Percentiles rank a stretch among this genome's conserved stretches.
Conservation (phyloP, 2,797 vertebrate genomes). For the Protonibea diacanthus region DNA sequence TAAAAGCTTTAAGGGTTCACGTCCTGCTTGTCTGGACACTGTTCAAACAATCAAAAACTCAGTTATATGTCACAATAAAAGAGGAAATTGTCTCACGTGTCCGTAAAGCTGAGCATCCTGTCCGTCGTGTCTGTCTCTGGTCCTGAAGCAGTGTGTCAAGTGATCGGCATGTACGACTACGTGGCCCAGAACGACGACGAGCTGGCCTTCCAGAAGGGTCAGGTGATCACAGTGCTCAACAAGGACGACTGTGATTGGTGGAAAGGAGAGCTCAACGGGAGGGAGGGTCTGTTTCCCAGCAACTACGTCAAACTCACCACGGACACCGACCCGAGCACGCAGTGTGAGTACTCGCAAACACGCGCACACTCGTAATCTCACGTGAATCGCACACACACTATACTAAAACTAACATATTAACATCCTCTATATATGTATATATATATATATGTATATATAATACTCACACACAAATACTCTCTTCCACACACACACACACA, state of each 20-base stretch:
- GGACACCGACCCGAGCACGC: slow-evolving; percentile 97
- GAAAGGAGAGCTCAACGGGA: slow-evolving; percentile 96
- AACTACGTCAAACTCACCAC: slow-evolving; percentile 99
- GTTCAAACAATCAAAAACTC: no score
- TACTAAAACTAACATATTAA: slow-evolving; percentile 51
- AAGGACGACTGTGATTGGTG: slow-evolving; percentile 99
- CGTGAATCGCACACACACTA: slow-evolving; percentile 22
- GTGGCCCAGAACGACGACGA: slow-evolving; percentile 98
- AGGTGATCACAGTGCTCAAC: slow-evolving; percentile 97
- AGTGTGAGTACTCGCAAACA: slow-evolving; percentile 92
- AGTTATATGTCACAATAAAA: not conserved
- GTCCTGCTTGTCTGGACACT: no score
- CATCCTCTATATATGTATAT: slow-evolving; percentile 9
- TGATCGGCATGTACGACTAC: slow-evolving; percentile 99
- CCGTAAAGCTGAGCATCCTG: not conserved
- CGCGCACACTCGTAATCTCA: slow-evolving; percentile 32
- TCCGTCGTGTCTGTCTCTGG: slow-evolving; percentile 22
- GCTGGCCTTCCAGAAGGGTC: slow-evolving; percentile 96
- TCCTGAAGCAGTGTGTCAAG: slow-evolving; percentile 92
- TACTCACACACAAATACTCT: slow-evolving; percentile 33
- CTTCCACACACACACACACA: slow-evolving; percentile 23
- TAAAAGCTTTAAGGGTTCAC: not conserved
- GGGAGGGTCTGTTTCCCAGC: slow-evolving; percentile 97
- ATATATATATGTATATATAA: slow-evolving; percentile 11
- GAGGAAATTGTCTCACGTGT: not conserved